Base-by-base conservation (phyloP, 2,888 invertebrate species). In the Erebia ligea region DNA sequence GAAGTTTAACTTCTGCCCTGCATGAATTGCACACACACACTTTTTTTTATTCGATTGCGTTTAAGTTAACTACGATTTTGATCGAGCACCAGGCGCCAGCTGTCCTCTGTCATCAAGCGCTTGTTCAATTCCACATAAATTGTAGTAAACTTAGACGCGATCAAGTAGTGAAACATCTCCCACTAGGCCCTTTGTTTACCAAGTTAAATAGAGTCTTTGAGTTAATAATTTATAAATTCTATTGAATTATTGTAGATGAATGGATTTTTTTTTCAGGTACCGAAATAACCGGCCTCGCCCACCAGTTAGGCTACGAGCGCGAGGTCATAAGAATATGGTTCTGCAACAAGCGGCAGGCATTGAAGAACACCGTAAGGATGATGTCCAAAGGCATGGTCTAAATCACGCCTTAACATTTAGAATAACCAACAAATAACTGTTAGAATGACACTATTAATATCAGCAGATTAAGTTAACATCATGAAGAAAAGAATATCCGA, bases 301-400 rank as follows among this genome's bases (percentile, higher is more conserved):
- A 98, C 86, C 98, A 98, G 87, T 93, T 99, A 71, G 99, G 99
- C 78, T 99, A 99, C 90, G 99, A 99, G 86, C 95, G 99, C 68
- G 99, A 99, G 94, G 99, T 99, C 67, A 99, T 99, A 83, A 95
- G 99, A 89, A 99, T 99, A 92, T 99, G 99, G 99, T 99, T 99
- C 93, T 99, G 99, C 93, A 99, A 99, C 94, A 99, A 99, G 91
- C 95, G 99, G 69, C 99, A 99, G 91, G 98, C 99, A 1, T 94
- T 99, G 78, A 99, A 99, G 90, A 99, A 99, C 87, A 98, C 99
- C n/a, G 98, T 98, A 76, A 95, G 98, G 82, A 97, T 98, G 97
- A 98, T 98, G 97, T 97, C 97, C 67, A 97, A 97, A 92, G 96
- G 97, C 79, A 96, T 96, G 95, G 96, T 96, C 79, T 96, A 95